Conservation (phyloP, 2,888 invertebrate genomes). For the Calephelis perditalis region DNA sequence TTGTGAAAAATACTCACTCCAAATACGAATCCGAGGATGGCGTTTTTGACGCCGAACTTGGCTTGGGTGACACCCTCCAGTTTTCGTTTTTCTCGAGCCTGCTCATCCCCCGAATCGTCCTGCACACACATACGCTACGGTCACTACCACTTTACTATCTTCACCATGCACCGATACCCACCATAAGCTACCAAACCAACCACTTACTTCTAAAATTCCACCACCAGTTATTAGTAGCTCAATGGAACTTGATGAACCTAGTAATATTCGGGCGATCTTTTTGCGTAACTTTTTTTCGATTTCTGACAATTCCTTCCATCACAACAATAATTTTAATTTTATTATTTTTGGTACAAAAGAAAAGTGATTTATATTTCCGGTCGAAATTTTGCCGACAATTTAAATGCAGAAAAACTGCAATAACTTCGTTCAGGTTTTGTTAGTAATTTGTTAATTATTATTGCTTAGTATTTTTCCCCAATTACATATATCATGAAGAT, state of each 20-base stretch:
- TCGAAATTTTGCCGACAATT: too few relatives aligned
- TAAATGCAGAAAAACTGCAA: too few relatives aligned
- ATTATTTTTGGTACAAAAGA: too few relatives aligned
- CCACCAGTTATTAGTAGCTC: constrained; percentile 21
- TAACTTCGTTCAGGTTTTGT: too few relatives aligned
- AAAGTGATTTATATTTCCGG: too few relatives aligned
- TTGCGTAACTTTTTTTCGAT: too few relatives aligned
- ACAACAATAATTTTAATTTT: too few relatives aligned
- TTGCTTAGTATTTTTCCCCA: too few relatives aligned
- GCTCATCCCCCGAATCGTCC: constrained; percentile 70
- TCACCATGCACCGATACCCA: constrained; percentile 31
- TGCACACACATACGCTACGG: constrained; percentile 51
- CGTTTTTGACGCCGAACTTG: constrained; percentile 87
- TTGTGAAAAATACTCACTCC: constrained; percentile 80
- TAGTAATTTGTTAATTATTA: too few relatives aligned
- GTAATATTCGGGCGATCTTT: too few relatives aligned
- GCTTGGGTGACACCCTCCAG: constrained; percentile 80
- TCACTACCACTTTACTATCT: constrained; percentile 26
- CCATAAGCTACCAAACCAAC: constrained; percentile 31
- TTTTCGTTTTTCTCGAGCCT: constrained; percentile 84
- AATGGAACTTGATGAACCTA: not conserved
- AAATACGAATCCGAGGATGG: constrained; percentile 88
- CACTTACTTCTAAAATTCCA: constrained; percentile 23
- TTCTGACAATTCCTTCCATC: too few relatives aligned
- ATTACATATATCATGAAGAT: too few relatives aligned